A percentile compares a stretch with the other conserved stretches of the same genome.
These are phyloP conservation scores for Drosophila gunungcola DNA, from an alignment of 1,140 invertebrate species.

Conservation along the genomic window DNA sequence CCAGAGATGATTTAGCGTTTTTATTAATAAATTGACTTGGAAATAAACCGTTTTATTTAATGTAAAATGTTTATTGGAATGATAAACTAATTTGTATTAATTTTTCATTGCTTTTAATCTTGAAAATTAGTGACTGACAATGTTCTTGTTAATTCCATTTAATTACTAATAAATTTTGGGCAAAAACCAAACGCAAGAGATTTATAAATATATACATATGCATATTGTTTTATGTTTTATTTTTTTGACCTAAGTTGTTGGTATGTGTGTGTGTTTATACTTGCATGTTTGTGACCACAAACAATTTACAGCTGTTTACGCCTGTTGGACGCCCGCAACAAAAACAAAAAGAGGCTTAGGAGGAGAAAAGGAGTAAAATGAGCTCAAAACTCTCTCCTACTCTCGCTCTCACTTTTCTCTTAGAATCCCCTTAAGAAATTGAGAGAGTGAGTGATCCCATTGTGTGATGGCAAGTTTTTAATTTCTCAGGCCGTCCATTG, in stretches of 20 bases:
- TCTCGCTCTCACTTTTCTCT: background rate
- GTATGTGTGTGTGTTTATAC: no score
- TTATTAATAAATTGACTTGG: no score
- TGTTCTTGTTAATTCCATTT: no score
- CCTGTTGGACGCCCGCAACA: slow-evolving; percentile 65
- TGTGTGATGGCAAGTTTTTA: slow-evolving; percentile 9
- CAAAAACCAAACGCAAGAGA: no score
- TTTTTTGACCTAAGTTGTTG: background rate
- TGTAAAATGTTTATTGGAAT: no score
- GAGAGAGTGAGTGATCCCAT: slow-evolving; percentile 9
- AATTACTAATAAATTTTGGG: no score
- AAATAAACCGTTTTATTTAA: no score
- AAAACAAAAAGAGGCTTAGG: slow-evolving; percentile 7
- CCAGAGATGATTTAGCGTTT: no score
- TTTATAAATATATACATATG: no score
- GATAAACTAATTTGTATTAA: no score
- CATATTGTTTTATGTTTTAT: background rate
- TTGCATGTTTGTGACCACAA: slow-evolving; percentile 51
- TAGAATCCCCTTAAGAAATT: background rate
- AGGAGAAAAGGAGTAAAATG: background rate
- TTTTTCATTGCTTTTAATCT: no score
- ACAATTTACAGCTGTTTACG: slow-evolving; percentile 77
- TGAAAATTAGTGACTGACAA: no score
- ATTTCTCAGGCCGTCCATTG: slow-evolving; percentile 15
- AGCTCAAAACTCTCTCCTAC: background rate